Evolutionary conservation across 2,113 vertebrate genomes (phyloP), one percentile per base, ranked within the genome.

Genomic region (Rhea americana): DNA sequence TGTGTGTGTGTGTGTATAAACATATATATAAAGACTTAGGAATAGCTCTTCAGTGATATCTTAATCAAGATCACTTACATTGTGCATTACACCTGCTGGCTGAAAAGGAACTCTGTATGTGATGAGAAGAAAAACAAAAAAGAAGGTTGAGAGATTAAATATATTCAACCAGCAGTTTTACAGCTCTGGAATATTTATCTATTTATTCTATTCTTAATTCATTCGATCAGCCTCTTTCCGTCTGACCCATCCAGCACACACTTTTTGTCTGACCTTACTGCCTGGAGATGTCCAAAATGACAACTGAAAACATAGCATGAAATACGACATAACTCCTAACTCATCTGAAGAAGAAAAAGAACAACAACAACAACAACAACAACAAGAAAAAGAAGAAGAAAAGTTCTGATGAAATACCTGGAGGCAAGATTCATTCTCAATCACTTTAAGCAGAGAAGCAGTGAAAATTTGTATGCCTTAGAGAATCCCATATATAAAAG

Each of bases 201-300:
- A 24, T 55, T 90, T 89, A 68, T 55, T 88, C 61, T 83, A 21
- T 39, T 88, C 93, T 84, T 94, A 92, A 94, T 94, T 93, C 71
- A 77, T 75, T 68, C 91, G 89, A 86, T 47, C 26, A 85, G 41
- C 68, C 91, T 81, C 59, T n/a, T 78, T 94, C 70, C 91, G 79
- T 82, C 79, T 88, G 61, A 59, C 17, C 51, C 47, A 82, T 95
- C 95, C 90, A 59, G 63, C 25, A 51, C 59, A 77, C 9, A n/a
- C 21, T 70, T 85, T 88, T 91, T 79, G 61, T 93, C 82, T 92
- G 85, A 93, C 90, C 91, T 86, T 88, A 47, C 71, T 90, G 89
- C 93, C 93, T 93, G 74, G 47, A 94, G 51, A 86, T 72, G 43
- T 66, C 63, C 93, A 91, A 90, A 91, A 86, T 87, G 89, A 92